phyloP scores from a whole-genome alignment of 1,140 invertebrate species.

The Chlorops oryzae region DNA sequence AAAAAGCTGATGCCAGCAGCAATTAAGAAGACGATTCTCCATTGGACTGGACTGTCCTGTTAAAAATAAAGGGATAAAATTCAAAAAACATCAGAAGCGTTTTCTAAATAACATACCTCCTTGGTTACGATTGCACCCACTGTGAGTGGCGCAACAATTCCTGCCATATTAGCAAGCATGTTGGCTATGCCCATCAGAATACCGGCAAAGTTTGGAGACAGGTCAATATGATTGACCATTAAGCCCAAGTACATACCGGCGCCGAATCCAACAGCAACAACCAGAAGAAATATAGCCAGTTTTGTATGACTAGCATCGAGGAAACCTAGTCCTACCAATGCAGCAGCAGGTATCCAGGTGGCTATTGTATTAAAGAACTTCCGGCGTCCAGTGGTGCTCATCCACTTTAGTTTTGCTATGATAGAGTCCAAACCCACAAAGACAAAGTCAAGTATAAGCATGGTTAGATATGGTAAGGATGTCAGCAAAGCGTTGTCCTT shows the following conservation, averaged over 20 bases:
- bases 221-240: conserved; percentile 66
- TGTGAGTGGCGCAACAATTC: conserved; percentile 60
- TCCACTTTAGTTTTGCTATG: conserved; percentile 52
- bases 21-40: conserved; percentile 72
- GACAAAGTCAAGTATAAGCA: conserved; percentile 65
- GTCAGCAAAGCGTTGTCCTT: conserved; percentile 65
- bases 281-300: conserved; percentile 56
- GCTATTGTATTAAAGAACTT: conserved; percentile 66
- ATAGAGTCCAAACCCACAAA: conserved; percentile 60
- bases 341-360: conserved; percentile 54
- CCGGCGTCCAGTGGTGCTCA: conserved; percentile 52
- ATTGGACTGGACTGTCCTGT: conserved; percentile 54
- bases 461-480: conserved; percentile 71
- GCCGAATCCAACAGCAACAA: conserved; percentile 68
- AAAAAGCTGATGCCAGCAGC: conserved; percentile 62
- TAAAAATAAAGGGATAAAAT: conserved; percentile 42
- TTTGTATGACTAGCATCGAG: conserved; percentile 49
- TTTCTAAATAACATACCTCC: conserved; percentile 48
- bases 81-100: not conserved
- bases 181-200: conserved; percentile 65
- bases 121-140: conserved; percentile 59
- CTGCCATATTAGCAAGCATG: conserved; percentile 64
- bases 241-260: conserved; percentile 68
- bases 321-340: conserved; percentile 59
- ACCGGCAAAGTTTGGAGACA: conserved; percentile 70